phyloP scores from a whole-genome alignment of 2,113 vertebrate species.

The Cheirogaleus medius region DNA sequence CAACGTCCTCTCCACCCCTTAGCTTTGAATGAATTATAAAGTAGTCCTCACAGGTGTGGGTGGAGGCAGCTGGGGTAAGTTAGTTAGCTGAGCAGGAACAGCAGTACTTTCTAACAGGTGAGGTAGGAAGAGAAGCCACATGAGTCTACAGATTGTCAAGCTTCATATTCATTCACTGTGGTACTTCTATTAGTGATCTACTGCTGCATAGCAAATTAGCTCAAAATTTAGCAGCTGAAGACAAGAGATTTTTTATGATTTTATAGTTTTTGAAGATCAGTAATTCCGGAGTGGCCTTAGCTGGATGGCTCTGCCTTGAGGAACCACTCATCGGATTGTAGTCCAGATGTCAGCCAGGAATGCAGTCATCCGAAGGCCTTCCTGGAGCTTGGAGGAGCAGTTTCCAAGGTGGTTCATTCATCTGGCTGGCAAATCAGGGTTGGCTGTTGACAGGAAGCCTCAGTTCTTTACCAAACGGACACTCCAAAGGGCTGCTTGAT shows the following conservation, averaged over 20 bases:
- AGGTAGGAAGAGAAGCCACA: not conserved
- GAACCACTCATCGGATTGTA: not conserved
- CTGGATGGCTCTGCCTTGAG: not conserved
- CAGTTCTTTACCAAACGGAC: not conserved
- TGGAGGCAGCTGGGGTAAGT: not conserved
- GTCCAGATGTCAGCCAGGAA: not conserved
- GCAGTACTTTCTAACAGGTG: not conserved
- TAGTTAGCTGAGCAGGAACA: not conserved
- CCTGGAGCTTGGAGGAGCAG: not conserved
- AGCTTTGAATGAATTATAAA: not conserved
- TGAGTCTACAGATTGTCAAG: not conserved
- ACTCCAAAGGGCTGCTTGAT: not conserved
- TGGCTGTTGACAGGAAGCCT: not conserved
- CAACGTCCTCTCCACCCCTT: not conserved
- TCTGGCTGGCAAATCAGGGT: not conserved
- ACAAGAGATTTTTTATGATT: not conserved
- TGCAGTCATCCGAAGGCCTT: not conserved
- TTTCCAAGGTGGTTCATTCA: not conserved
- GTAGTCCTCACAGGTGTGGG: not conserved
- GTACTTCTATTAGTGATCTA: not conserved
- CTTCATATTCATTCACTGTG: not conserved
- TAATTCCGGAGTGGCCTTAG: not conserved
- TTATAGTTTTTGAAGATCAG: not conserved
- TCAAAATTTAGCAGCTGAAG: not conserved
- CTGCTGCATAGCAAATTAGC: not conserved